These are phyloP conservation scores for Stictonetta naevosa DNA, from an alignment of 2,113 vertebrate species.

Conservation along the genomic window DNA sequence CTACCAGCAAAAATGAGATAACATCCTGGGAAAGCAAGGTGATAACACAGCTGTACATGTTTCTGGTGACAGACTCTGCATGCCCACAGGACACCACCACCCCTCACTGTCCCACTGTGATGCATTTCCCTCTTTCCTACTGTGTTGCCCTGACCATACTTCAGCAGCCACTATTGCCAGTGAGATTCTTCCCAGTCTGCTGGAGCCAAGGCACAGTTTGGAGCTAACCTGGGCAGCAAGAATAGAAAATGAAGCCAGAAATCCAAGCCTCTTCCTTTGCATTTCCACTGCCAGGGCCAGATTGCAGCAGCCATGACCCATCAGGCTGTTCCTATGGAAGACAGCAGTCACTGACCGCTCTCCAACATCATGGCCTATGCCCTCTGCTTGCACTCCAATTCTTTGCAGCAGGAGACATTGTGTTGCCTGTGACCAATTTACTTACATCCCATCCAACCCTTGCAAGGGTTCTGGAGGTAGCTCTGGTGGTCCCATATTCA, in stretches of 20 bases:
- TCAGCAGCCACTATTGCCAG: background rate
- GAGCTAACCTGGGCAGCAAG: background rate
- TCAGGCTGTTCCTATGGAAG: background rate
- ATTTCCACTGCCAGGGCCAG: background rate
- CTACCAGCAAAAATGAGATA: background rate
- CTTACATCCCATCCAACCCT: background rate
- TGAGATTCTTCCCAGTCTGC: background rate
- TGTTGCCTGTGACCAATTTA: background rate
- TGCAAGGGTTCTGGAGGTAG: background rate
- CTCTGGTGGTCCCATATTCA: background rate
- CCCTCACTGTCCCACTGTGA: background rate
- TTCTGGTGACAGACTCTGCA: background rate
- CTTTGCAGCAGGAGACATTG: background rate
- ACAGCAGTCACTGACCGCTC: background rate
- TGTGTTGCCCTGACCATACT: fast-evolving
- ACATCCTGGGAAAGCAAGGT: fast-evolving
- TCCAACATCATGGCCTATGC: background rate
- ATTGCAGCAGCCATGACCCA: background rate
- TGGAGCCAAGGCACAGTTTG: background rate
- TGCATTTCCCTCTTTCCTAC: background rate
- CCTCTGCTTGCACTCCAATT: background rate
- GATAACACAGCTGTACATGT: background rate
- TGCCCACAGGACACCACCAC: background rate
- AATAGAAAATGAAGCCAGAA: background rate
- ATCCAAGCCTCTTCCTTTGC: background rate